Percentiles rank a stretch among this genome's conserved stretches.
phyloP scores from a whole-genome alignment of 37 sponge, comb jelly and placozoan species.

The Mnemiopsis leidyi region DNA sequence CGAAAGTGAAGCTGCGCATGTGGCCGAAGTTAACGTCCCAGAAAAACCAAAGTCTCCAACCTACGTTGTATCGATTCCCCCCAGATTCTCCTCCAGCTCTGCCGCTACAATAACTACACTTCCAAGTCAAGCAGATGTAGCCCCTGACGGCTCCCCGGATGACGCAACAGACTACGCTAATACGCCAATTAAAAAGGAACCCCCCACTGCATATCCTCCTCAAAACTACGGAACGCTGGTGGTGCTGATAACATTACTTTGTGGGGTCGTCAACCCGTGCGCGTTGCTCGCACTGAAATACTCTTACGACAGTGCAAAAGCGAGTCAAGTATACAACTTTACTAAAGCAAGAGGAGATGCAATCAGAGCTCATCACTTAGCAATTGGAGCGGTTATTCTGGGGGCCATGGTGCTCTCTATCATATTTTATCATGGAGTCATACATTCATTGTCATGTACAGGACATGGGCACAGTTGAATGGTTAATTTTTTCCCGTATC shows the following conservation, averaged over 20 bases:
- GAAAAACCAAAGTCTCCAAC: neutral
- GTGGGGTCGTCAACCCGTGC: constrained; percentile 12
- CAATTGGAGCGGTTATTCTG: neutral
- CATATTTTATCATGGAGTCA: neutral
- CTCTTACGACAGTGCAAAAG: constrained; percentile 11
- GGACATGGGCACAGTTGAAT: too few species aligned
- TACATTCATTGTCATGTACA: neutral
- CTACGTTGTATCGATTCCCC: neutral
- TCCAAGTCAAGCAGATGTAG: neutral
- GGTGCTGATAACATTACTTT: neutral
- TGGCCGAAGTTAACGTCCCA: too few species aligned
- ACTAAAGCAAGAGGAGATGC: constrained; percentile 11
- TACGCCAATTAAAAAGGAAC: neutral
- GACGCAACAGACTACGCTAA: neutral
- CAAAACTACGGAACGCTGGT: neutral
- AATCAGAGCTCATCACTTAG: neutral
- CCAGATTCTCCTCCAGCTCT: neutral
- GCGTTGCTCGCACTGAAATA: constrained; percentile 18
- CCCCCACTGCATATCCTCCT: neutral
- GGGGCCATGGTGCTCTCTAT: neutral
- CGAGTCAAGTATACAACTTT: neutral
- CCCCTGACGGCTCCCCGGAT: neutral
- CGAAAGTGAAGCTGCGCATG: neutral
- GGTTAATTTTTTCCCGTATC: too few species aligned
- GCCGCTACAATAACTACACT: neutral